A percentile compares a stretch with the other conserved stretches of the same genome.
Conservation (phyloP, 2,888 invertebrate genomes). For the Phortica okadai region DNA sequence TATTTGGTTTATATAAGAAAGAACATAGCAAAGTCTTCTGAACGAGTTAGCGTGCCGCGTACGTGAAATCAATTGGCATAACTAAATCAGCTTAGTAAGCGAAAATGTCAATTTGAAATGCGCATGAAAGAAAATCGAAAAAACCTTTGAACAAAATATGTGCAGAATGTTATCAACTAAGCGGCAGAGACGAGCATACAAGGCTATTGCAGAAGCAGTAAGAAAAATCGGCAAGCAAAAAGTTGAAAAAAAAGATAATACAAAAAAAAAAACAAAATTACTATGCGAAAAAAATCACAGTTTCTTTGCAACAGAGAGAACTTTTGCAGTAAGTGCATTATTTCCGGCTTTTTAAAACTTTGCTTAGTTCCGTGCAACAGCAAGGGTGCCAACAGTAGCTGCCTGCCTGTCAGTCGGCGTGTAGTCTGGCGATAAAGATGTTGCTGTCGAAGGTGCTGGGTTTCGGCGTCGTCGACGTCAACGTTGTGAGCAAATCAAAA, state of each 20-base stretch:
- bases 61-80: conserved; percentile 31
- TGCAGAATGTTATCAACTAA: background rate
- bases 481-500: background rate
- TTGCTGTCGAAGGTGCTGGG: too few relatives aligned
- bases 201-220: background rate
- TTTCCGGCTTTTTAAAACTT: conserved; percentile 68
- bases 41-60: background rate
- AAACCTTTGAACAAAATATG: background rate
- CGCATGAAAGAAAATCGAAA: background rate
- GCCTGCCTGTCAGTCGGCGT: background rate
- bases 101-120: conserved; percentile 29
- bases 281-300: background rate
- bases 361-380: conserved; percentile 33
- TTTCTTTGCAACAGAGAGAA: background rate
- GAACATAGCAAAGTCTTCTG: too few relatives aligned
- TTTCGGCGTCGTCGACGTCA: background rate
- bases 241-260: background rate
- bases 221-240: background rate
- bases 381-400: background rate
- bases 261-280: background rate
- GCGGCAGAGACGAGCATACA: background rate
- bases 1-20: conserved; percentile 11
- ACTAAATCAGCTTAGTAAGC: conserved; percentile 34
- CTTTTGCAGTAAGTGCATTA: conserved; percentile 61
- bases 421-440: too few relatives aligned